Base-by-base conservation (phyloP, 2,797 vertebrate genomes). In the Natrix natrix region DNA sequence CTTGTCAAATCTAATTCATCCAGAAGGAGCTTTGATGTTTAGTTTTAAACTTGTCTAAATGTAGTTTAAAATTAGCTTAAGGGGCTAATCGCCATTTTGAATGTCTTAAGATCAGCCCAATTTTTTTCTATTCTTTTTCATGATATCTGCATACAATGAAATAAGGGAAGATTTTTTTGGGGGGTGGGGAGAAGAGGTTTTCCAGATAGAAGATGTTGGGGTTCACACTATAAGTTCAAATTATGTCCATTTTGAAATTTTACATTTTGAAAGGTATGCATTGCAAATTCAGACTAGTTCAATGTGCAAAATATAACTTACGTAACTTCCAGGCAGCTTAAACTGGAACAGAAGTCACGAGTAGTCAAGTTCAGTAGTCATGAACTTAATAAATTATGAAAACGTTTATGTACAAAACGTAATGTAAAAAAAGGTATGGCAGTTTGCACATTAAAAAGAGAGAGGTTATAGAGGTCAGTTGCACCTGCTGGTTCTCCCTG, bases 1-100 rank as follows among this genome's bases (percentile, higher is more conserved):
- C 86, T 55, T 93, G 5, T 89, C 86, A 57, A 89, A 20, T 56
- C 22, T 86, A 78, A 92, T 28, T 94, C 22, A 87, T 11, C 88
- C 94, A 93, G 94, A 91, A 83, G 92, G 92, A 92, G 86, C 91
- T 66, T 22, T 89, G 92, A 93, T 91, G 93, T 87, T 90, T 55
- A 90, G 61, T 37, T 87, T 87, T 87, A 93, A 66, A 60, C 16
- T 55, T 59, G 43, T 43, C 11, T 61, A 28, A 28, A 54, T 28
- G 12, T 56, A 28, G 10, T 74, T 88, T 74, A 87, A 93, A 48
- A 91, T 87, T 87, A 87, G 37, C 60, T 37, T 87, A 32, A 1
- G 52, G 57, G 14, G n/a, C 61, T 91, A 60, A 83, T 66, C 11
- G 24, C 4, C 28, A 28, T 89, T 57, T 89, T 92, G 17, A 48